Base-by-base conservation (phyloP, 2,113 vertebrate species). In the Lophius piscatorius region DNA sequence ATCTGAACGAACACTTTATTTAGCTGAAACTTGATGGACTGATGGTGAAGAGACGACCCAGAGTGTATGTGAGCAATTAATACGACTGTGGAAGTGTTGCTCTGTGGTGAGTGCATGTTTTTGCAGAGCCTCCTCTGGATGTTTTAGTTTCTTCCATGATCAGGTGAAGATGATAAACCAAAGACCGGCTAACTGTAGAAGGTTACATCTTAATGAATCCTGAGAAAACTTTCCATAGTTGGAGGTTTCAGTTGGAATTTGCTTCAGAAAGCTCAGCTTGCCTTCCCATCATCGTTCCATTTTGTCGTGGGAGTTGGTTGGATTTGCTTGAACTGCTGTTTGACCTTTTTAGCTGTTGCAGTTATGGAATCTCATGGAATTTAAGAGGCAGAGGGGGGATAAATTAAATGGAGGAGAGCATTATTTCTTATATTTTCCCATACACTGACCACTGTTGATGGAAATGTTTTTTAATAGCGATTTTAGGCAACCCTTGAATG, bases 1-100 rank as follows among this genome's bases (percentile, higher is more conserved):
- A 98, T 99, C 79, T 99, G 93, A 95, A 31, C 0, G 3, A 18
- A 45, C 21, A 61, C 26, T 54, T 55, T 8, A 4, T 54, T 61
- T 29, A 50, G 21, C 41, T 55, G 17, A 11, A 49, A 40, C 17
- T 36, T 11, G 36, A 51, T 9, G 16, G 74, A 61, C 62, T 64
- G 54, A 65, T 23, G 23, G 22, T 24, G 46, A 49, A 46, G 29
- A 31, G 21, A 50, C 20, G 20, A 57, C 5, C 29, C 29, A n/a
- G n/a, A n/a, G n/a, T n/a, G n/a, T n/a, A n/a, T 10, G 9, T 10
- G 29, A 31, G 29, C 6, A 31, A 14, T 35, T 24, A 6, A 26
- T 47, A 26, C 44, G 28, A 49, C 58, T 31, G 35, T 62, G 58
- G 40, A 55, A 21, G 44, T 18, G 34, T 51, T 75, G 23, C 28